Evolutionary conservation across 2,888 invertebrate genomes (phyloP).

Genomic region (Xestia sexstrigata): DNA sequence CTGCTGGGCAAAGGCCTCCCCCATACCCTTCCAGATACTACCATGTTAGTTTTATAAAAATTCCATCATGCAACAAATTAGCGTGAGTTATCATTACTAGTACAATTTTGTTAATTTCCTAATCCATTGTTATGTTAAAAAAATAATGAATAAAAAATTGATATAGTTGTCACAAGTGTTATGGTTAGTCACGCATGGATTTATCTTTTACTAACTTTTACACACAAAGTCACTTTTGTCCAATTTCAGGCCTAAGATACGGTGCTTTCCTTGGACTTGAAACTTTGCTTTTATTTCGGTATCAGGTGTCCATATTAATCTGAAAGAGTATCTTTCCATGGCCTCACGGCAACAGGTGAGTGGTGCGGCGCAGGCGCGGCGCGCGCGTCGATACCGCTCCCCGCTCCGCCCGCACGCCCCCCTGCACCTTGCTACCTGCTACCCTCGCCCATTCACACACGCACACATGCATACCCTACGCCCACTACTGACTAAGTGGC

Average conservation of each 20-base stretch:
- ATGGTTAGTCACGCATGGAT: conserved; percentile 28
- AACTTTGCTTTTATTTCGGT: conserved; percentile 85
- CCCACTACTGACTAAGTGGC: conserved; percentile 65
- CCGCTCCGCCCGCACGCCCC: conserved; percentile 72
- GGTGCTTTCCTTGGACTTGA: conserved; percentile 65
- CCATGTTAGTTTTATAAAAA: not conserved
- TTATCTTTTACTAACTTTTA: conserved; percentile 20
- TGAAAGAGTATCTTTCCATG: conserved; percentile 89
- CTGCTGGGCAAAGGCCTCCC: no score
- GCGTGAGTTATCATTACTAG: not conserved
- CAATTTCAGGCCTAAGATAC: conserved; percentile 58
- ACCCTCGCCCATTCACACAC: conserved; percentile 86
- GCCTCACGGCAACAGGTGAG: conserved; percentile 89
- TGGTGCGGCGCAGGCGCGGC: conserved; percentile 85
- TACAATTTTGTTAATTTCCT: not conserved
- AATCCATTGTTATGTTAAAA: conserved; percentile 3
- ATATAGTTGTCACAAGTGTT: conserved; percentile 23
- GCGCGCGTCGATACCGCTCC: conserved; percentile 87
- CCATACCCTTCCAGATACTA: no score
- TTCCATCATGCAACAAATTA: not conserved
- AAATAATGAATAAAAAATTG: conserved; percentile 11
- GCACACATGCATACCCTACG: conserved; percentile 81
- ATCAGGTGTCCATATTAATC: conserved; percentile 88
- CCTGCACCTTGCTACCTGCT: conserved; percentile 70
- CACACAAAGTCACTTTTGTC: conserved; percentile 24